Percentiles rank a stretch among this genome's conserved stretches.
These are phyloP conservation scores for Caenorhabditis brenneri DNA, from an alignment of 1,140 invertebrate genomes.

Conservation along the genomic window DNA sequence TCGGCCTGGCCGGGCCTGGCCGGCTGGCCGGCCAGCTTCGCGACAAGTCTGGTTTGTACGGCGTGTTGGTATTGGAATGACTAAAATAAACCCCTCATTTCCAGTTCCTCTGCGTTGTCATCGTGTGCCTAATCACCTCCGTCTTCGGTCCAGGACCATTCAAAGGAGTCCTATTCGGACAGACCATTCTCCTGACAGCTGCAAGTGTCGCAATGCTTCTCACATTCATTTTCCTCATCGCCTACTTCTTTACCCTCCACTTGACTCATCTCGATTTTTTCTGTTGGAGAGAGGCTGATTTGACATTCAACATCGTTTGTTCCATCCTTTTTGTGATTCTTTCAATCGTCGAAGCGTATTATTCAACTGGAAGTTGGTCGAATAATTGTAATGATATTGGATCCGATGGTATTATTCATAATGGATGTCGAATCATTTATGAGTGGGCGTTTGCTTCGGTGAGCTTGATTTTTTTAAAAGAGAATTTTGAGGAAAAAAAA, in stretches of 20 bases:
- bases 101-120: slow-evolving; percentile 67
- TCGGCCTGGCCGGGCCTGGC: too few relatives aligned
- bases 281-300: slow-evolving; percentile 65
- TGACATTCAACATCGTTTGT: slow-evolving; percentile 60
- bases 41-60: too few relatives aligned
- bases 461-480: slow-evolving; percentile 42
- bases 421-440: slow-evolving; percentile 60
- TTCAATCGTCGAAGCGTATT: slow-evolving; percentile 67
- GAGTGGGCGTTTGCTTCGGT: slow-evolving; percentile 71
- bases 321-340: slow-evolving; percentile 63
- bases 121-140: slow-evolving; percentile 66
- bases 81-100: slow-evolving; percentile 17
- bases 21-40: too few relatives aligned
- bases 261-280: slow-evolving; percentile 66
- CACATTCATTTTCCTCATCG: slow-evolving; percentile 68
- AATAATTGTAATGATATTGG: slow-evolving; percentile 71
- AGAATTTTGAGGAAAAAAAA: neutral
- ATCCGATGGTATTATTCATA: slow-evolving; percentile 18
- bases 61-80: too few relatives aligned
- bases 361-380: slow-evolving; percentile 68
- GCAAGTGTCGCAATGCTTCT: slow-evolving; percentile 64
- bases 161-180: slow-evolving; percentile 70
- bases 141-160: slow-evolving; percentile 70
- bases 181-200: slow-evolving; percentile 66
- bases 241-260: slow-evolving; percentile 66